Conservation (phyloP, 2,113 vertebrate genomes). For the Onychorhynchus coronatus region DNA sequence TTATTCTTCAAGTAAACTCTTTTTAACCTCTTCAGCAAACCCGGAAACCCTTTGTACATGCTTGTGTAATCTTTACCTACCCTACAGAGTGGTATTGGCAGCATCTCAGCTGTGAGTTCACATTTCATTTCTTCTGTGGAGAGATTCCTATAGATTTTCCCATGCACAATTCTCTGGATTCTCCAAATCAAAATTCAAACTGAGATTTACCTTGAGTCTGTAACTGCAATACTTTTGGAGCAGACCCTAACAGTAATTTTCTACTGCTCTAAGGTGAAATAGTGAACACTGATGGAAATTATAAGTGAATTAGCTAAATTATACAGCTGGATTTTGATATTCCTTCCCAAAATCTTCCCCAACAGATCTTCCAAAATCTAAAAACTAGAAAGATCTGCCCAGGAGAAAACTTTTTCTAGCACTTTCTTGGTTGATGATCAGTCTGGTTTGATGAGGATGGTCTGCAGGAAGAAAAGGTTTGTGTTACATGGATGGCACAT, state of each 20-base stretch:
- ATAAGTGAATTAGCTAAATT: neutral
- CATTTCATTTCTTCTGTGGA: neutral
- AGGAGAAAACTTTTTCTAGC: neutral
- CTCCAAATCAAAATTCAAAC: neutral
- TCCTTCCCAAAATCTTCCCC: neutral
- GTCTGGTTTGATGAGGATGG: neutral
- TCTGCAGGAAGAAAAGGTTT: neutral
- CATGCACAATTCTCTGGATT: neutral
- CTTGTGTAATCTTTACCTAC: neutral
- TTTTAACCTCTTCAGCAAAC: neutral
- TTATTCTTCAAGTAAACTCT: neutral
- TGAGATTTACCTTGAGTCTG: neutral
- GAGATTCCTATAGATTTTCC: neutral
- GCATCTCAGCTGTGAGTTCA: neutral
- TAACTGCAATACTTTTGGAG: neutral
- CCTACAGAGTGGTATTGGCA: neutral
- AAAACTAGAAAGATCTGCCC: neutral
- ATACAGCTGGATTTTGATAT: neutral
- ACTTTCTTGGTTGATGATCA: neutral
- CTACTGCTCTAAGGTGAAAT: neutral
- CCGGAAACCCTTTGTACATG: neutral
- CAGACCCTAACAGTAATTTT: neutral
- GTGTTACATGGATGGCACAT: neutral
- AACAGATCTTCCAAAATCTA: neutral
- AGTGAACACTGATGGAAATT: rapidly evolving